Conservation (phyloP, 1,140 invertebrate genomes). For the Drosophila sucinea region DNA sequence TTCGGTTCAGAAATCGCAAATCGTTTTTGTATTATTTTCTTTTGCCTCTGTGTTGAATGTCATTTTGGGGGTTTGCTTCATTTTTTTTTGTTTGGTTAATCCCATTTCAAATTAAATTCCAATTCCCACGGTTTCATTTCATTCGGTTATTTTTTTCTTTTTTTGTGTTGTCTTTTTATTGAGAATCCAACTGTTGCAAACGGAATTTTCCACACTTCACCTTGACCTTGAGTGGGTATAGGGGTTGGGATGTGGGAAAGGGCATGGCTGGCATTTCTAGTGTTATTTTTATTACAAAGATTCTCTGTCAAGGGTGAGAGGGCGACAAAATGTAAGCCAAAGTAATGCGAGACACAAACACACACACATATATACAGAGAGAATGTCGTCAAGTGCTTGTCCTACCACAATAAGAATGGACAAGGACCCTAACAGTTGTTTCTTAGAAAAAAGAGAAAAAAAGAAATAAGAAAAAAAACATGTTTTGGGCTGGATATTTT, state of each 20-base stretch:
- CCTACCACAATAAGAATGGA: constrained; percentile 22
- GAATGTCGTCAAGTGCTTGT: constrained; percentile 44
- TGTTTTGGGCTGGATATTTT: constrained; percentile 1
- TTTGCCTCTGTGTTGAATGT: not conserved
- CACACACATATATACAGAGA: not conserved
- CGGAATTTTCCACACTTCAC: constrained; percentile 42
- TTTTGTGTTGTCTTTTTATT: not conserved
- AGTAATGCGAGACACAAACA: constrained; percentile 49
- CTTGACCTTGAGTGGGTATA: constrained; percentile 52
- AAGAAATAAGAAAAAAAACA: not conserved
- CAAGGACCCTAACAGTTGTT: constrained; percentile 19
- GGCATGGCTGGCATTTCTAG: constrained; percentile 55
- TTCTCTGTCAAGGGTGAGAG: constrained; percentile 24
- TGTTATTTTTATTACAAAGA: constrained; percentile 56
- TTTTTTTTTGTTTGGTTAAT: not conserved
- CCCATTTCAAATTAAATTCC: constrained; percentile 12
- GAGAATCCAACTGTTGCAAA: constrained; percentile 14
- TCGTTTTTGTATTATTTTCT: not conserved
- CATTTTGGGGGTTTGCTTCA: not conserved
- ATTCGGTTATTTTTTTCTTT: not conserved
- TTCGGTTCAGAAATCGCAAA: not conserved
- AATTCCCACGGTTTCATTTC: constrained; percentile 1
- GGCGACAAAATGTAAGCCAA: constrained; percentile 35
- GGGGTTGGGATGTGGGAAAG: not conserved
- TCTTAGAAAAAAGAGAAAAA: constrained; percentile 9